Base-by-base conservation (phyloP, 1,140 invertebrate species). In the Notospermus geniculatus region DNA sequence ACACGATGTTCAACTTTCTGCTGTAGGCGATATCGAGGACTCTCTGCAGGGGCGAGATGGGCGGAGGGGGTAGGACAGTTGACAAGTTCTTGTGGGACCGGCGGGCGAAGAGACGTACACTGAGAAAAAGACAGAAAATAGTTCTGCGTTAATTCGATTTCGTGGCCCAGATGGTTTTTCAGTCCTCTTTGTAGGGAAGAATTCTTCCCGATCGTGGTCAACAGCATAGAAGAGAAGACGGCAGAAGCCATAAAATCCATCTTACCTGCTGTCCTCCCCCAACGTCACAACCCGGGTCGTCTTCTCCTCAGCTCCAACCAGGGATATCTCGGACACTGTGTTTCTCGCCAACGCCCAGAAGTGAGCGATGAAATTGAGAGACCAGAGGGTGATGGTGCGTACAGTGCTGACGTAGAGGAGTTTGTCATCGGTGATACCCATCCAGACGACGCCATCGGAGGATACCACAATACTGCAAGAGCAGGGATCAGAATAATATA, bases 361-460 rank as follows among this genome's bases (percentile, higher is more conserved):
- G 28, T 71, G 65, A 46, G 68, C 66, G 60, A 74, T 73, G 55
- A 76, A 70, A 60, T 81, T 80, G 7, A 80, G 64, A 39, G 70
- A 64, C 78, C 77, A 81, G 2, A 79, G 59, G 9, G 73, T 76
- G 25, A 80, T 65, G 41, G 68, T 67, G 23, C 71, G 66, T 55
- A 69, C 65, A 32, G 78, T 80, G 65, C 72, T 69, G 23, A 74
- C 57, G 56, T 76, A 80, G 11, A 81, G 62, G 11, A 74, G 50
- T 36, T 77, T 73, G 52, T 79, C 77, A 65, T 80, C 75, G 2
- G 76, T 80, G 11, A 80, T 65, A 9, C 76, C 77, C 74, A 81
- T 79, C 79, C 79, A 81, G 62, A 75, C 55, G 7, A 80, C 55
- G 13, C 77, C 78, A 46, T 77, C 71, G 11, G 69, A 59, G 19